A percentile compares a stretch with the other conserved stretches of the same genome.
These are phyloP conservation scores for Aphaenogaster ashmeadi DNA, from an alignment of 1,140 invertebrate genomes.

Conservation along the genomic window DNA sequence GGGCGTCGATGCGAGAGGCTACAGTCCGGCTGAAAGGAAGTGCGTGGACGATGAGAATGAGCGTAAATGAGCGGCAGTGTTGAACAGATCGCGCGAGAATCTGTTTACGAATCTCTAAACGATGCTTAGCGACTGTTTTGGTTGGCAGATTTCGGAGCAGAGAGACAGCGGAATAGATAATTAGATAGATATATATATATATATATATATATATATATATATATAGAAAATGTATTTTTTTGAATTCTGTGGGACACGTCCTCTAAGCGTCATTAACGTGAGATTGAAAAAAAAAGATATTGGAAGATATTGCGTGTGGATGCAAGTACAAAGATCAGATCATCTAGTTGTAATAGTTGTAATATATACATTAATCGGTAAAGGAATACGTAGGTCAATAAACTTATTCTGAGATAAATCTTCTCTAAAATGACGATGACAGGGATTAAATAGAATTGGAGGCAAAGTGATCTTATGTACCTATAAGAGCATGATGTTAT, in stretches of 20 bases:
- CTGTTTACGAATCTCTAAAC: background rate
- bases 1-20: constrained; percentile 31
- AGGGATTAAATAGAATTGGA: background rate
- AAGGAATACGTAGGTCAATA: background rate
- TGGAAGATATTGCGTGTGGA: background rate
- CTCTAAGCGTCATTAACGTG: background rate
- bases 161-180: background rate
- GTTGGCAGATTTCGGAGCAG: background rate
- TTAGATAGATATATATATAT: background rate
- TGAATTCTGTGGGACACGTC: background rate
- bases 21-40: constrained; percentile 23
- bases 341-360: background rate
- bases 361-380: background rate
- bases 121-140: background rate
- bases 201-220: too few relatives aligned
- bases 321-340: background rate
- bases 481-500: background rate
- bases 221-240: background rate
- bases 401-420: background rate
- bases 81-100: background rate
- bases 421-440: background rate
- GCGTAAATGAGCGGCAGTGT: background rate
- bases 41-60: constrained; percentile 30
- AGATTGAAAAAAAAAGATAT: background rate
- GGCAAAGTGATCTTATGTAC: background rate